Percentiles rank a stretch among this genome's conserved stretches.
phyloP scores from a whole-genome alignment of 1,140 invertebrate genomes.

The Megalonaias nervosa region DNA sequence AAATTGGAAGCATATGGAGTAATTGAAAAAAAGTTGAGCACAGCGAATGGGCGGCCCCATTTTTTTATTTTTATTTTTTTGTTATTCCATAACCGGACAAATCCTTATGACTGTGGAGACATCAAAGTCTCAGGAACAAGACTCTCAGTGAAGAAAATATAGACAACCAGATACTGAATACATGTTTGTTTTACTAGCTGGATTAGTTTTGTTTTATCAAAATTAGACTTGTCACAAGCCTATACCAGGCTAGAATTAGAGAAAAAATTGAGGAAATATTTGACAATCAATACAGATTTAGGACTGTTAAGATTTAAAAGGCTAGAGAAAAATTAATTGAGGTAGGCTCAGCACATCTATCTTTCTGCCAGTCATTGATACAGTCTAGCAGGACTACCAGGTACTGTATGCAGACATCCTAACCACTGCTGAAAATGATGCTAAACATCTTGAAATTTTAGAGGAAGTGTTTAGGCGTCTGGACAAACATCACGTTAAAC shows the following conservation, averaged over 20 bases:
- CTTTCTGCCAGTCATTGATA: conserved; percentile 25
- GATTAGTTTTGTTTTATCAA: no score
- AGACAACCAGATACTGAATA: no score
- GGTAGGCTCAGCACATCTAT: conserved; percentile 19
- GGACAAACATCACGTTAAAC: background rate
- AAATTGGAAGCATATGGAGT: conserved; percentile 4
- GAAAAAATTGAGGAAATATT: conserved; percentile 30
- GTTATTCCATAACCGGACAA: no score
- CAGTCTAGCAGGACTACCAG: conserved; percentile 8
- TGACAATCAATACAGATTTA: conserved; percentile 67
- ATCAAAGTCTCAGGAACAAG: conserved; percentile 49
- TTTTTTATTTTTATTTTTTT: no score
- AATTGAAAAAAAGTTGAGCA: conserved; percentile 7
- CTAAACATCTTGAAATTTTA: conserved; percentile 4
- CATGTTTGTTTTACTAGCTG: no score
- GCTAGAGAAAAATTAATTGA: conserved; percentile 38
- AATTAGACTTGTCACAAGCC: no score
- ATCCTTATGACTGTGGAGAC: conserved; percentile 21
- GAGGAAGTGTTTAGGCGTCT: background rate
- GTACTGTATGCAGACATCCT: conserved; percentile 21
- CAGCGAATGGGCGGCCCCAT: no score
- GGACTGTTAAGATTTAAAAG: conserved; percentile 72
- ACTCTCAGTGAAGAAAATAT: background rate
- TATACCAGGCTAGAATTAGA: no score
- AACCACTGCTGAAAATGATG: conserved; percentile 4